Evolutionary conservation across 1,140 invertebrate species (phyloP).

Genomic region (Sinella curviseta): DNA sequence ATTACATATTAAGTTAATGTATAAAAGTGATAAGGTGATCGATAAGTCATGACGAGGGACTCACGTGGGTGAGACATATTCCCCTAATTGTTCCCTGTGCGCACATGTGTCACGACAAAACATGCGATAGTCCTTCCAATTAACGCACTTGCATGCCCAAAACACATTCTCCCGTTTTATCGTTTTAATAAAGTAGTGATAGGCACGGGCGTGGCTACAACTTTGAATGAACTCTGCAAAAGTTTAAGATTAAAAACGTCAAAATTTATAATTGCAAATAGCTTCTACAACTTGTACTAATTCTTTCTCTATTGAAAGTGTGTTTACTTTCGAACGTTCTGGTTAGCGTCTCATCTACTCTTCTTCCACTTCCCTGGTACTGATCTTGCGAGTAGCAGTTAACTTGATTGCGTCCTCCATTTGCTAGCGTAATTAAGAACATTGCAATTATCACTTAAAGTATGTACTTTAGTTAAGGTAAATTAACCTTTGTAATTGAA

Average conservation of each 20-base stretch:
- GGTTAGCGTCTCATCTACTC: not conserved
- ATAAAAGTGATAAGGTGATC: no score
- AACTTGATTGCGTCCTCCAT: constrained; percentile 7
- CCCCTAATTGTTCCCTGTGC: not conserved
- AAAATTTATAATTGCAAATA: no score
- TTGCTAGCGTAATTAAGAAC: no score
- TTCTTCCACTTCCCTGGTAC: not conserved
- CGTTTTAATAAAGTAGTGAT: constrained; percentile 41
- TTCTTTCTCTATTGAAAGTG: not conserved
- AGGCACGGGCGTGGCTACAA: constrained; percentile 45
- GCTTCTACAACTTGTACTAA: not conserved
- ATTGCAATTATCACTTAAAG: not conserved
- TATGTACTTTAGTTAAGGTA: not conserved
- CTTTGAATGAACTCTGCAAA: not conserved
- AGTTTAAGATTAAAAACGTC: no score
- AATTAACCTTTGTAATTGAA: not conserved
- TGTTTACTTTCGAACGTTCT: constrained; percentile 6
- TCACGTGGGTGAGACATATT: constrained; percentile 17
- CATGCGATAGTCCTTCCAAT: constrained; percentile 23
- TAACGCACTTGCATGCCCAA: constrained; percentile 30
- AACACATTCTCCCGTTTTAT: constrained; percentile 24
- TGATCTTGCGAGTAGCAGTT: not conserved
- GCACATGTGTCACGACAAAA: not conserved
- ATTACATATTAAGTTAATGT: not conserved
- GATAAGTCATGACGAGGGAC: no score